phyloP scores from a whole-genome alignment of 1,140 invertebrate genomes.

The Drosophila lacteicornis region DNA sequence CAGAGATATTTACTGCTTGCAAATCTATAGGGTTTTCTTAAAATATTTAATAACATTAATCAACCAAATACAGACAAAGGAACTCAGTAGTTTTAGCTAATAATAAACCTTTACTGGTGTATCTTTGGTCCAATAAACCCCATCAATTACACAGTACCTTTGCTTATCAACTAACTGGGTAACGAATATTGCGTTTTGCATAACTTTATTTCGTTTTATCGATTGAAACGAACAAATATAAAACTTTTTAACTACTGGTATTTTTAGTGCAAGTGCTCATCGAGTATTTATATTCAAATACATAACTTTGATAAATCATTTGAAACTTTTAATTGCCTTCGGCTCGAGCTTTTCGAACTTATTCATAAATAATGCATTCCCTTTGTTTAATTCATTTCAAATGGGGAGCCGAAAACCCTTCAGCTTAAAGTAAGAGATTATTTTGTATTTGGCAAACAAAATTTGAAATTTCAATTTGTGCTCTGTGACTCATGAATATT shows the following conservation, averaged over 20 bases:
- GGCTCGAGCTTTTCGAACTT: not conserved
- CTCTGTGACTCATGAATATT: conserved; percentile 9
- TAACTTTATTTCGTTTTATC: conserved; percentile 2
- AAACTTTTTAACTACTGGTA: not conserved
- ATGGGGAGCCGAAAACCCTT: conserved; percentile 5
- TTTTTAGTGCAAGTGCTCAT: not conserved
- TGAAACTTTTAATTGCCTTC: conserved; percentile 33
- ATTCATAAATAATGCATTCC: conserved; percentile 19
- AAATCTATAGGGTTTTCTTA: too few species aligned
- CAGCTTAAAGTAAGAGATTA: conserved; percentile 17
- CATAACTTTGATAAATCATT: not conserved
- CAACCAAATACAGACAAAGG: too few species aligned
- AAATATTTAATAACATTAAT: too few species aligned
- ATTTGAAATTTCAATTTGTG: conserved; percentile 25
- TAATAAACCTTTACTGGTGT: not conserved
- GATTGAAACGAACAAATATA: conserved; percentile 2
- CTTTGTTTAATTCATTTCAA: not conserved
- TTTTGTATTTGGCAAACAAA: not conserved
- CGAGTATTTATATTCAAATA: not conserved
- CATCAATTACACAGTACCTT: not conserved
- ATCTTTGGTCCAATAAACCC: not conserved
- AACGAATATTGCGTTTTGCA: not conserved
- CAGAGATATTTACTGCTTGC: too few species aligned
- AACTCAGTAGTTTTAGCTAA: not conserved
- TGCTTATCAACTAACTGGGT: not conserved